A percentile compares a stretch with the other conserved stretches of the same genome.
These are phyloP conservation scores for Prionace glauca DNA, from an alignment of 2,797 vertebrate genomes.

Conservation along the genomic window DNA sequence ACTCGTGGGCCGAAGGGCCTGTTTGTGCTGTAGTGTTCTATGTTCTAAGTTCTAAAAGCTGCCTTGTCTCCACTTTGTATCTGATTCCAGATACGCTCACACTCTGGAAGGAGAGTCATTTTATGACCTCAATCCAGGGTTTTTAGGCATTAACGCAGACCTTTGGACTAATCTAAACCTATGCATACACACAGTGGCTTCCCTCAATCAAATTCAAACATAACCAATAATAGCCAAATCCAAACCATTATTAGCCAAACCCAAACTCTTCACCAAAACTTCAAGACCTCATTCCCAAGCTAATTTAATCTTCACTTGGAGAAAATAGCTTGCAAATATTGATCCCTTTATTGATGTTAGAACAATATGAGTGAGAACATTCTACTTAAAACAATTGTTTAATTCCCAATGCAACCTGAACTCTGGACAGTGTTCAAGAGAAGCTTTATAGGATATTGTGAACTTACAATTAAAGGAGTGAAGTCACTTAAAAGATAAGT, in stretches of 20 bases:
- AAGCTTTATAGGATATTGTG: not conserved
- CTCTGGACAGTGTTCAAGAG: not conserved
- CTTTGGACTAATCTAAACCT: not conserved
- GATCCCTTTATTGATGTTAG: not conserved
- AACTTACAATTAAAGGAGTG: not conserved
- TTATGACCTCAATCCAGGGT: not conserved
- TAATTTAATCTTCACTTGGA: not conserved
- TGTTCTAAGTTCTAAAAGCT: no score
- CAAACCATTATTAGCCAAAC: not conserved
- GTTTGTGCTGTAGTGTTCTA: no score
- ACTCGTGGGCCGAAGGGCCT: no score
- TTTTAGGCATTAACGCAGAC: not conserved
- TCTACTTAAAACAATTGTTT: not conserved
- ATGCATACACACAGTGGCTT: not conserved
- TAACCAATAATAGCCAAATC: not conserved
- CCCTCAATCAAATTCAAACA: not conserved
- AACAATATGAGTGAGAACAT: not conserved
- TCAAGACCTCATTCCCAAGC: not conserved
- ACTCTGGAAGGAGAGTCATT: not conserved
- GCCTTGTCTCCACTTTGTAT: not conserved
- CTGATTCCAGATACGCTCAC: not conserved
- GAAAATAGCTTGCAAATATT: not conserved
- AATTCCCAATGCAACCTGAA: not conserved
- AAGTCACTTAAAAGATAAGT: not conserved
- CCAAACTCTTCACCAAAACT: not conserved